Evolutionary conservation across 1,140 invertebrate species (phyloP), one percentile per base, ranked within the genome.

Genomic region (Vanessa tameamea): DNA sequence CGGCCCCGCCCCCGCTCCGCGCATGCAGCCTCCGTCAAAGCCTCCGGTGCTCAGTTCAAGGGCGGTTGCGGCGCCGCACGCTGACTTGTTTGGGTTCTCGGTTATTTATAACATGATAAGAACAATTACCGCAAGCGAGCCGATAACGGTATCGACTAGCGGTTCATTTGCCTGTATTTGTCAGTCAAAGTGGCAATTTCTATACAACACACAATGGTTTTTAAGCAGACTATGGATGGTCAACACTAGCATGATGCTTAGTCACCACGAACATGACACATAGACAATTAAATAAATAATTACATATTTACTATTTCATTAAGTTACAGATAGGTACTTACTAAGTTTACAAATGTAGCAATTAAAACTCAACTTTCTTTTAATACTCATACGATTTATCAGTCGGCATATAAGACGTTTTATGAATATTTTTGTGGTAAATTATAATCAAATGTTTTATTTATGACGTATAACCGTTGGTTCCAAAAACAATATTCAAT

Each of bases 41-140:
- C 83, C 86, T 86, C 81, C 81, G 81, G 70, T 72, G 76, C 86
- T 85, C 86, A 90, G 88, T 91, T 91, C 89, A 91, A 91, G 87
- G 89, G 85, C 88, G 88, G 87, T 88, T 87, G 89, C 82, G 84
- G 82, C 67, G 77, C 67, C 77, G 82, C 73, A 79, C 77, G 79
- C 80, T 74, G 79, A 83, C 79, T 87, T 89, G 86, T 89, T 89
- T 91, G 86, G 87, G 87, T 90, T 87, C 77, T 78, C 79, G 31
- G 23, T 37, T 87, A 86, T 87, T 85, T 82, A 87, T 87, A 86
- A 51, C 53, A 72, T 61, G 57, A 61, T 61, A 43, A 51, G 64
- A 73, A 71, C 67, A 57, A 78, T 75, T 73, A 73, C 61, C 53
- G 53, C 55, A 43, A 26, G 9, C 47, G 31, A 26, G 11, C 57